A percentile compares a stretch with the other conserved stretches of the same genome.
phyloP scores from a whole-genome alignment of 2,888 invertebrate species.

The Salticus scenicus region DNA sequence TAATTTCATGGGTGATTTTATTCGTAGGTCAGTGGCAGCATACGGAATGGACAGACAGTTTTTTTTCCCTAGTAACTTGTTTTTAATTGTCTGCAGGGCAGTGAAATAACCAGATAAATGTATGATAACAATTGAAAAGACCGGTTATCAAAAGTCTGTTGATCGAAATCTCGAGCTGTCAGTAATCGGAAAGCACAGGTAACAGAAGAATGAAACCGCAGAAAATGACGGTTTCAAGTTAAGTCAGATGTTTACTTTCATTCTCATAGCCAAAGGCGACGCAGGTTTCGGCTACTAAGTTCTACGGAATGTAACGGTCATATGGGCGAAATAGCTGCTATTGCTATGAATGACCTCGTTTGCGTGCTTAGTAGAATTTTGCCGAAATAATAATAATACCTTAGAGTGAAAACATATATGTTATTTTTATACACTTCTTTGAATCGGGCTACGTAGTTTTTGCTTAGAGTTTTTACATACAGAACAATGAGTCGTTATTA shows the following conservation, averaged over 20 bases:
- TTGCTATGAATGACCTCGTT: constrained; percentile 24
- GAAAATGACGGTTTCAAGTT: not conserved
- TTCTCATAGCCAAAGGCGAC: constrained; percentile 23
- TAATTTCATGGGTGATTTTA: constrained; percentile 9
- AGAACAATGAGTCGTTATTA: no score
- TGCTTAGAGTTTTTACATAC: no score
- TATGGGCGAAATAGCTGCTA: constrained; percentile 47
- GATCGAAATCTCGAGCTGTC: not conserved
- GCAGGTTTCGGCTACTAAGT: not conserved
- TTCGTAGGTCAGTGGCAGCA: constrained; percentile 45
- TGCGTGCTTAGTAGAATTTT: constrained; percentile 19
- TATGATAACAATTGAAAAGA: constrained; percentile 31
- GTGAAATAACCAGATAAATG: constrained; percentile 10
- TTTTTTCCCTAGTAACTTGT: constrained; percentile 48
- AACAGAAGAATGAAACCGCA: constrained; percentile 29
- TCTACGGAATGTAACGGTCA: constrained; percentile 49
- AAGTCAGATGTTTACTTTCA: constrained; percentile 32
- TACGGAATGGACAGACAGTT: constrained; percentile 23
- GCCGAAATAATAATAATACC: not conserved
- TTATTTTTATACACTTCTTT: no score
- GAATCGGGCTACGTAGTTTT: no score
- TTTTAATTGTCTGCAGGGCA: constrained; percentile 48
- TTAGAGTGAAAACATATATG: not conserved
- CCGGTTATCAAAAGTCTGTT: constrained; percentile 28
- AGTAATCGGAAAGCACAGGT: constrained; percentile 13